phyloP scores from a whole-genome alignment of 2,888 invertebrate species.

The Molanna angustata region DNA sequence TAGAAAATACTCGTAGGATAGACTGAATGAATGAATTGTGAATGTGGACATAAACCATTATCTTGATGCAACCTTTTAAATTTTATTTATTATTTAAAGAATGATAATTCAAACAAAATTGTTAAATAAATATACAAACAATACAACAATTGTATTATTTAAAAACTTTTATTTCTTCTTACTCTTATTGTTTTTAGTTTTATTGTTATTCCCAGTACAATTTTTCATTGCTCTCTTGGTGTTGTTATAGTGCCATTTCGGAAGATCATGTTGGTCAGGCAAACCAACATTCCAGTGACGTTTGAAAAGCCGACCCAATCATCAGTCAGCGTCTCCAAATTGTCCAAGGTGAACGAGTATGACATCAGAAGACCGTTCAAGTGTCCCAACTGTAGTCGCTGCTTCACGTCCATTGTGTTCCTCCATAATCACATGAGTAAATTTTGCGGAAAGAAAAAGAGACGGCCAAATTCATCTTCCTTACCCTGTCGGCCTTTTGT shows the following conservation, averaged over 20 bases:
- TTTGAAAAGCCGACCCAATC: constrained; percentile 3
- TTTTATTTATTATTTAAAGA: too few species aligned
- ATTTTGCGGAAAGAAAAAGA: constrained; percentile 22
- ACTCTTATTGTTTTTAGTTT: too few species aligned
- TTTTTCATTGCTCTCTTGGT: too few species aligned
- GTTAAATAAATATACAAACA: not conserved
- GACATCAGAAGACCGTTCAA: constrained; percentile 24
- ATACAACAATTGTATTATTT: too few species aligned
- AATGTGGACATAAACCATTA: too few species aligned
- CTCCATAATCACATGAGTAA: constrained; percentile 25
- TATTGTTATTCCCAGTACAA: too few species aligned
- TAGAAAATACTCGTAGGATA: too few species aligned
- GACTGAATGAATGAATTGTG: too few species aligned
- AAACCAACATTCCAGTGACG: constrained; percentile 19
- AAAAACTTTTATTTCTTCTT: too few species aligned
- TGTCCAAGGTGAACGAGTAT: constrained; percentile 1
- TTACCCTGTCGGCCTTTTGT: constrained; percentile 18
- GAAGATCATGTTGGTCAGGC: constrained; percentile 24
- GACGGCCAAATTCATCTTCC: not conserved
- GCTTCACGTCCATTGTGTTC: constrained; percentile 27
- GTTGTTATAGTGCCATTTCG: constrained; percentile 26
- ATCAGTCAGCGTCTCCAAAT: not conserved
- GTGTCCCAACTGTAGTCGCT: constrained; percentile 24
- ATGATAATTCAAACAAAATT: not conserved
- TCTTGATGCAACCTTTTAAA: too few species aligned